A percentile compares a stretch with the other conserved stretches of the same genome.
phyloP scores from a whole-genome alignment of 2,113 vertebrate genomes.

The Carlito syrichta region DNA sequence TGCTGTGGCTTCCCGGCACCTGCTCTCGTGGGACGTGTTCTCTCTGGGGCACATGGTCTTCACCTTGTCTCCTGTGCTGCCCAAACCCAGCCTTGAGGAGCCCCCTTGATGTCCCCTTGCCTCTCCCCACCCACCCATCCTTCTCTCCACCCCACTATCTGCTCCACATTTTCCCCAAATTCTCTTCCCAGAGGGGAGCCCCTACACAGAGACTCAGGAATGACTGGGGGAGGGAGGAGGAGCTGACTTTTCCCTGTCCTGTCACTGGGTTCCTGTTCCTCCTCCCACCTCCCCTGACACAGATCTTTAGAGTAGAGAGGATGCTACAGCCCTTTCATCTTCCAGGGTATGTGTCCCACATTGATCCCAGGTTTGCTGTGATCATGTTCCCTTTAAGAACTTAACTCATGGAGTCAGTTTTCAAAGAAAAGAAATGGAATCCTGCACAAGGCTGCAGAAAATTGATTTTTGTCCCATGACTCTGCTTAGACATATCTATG shows the following conservation, averaged over 20 bases:
- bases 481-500: not conserved
- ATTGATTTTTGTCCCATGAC: not conserved
- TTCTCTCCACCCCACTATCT: accelerated
- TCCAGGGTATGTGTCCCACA: not conserved
- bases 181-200: not conserved
- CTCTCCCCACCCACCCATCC: not conserved
- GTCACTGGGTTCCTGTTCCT: not conserved
- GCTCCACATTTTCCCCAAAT: accelerated
- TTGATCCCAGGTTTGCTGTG: not conserved
- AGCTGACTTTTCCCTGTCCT: not conserved
- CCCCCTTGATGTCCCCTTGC: accelerated
- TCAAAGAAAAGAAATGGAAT: not conserved
- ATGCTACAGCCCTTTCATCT: accelerated
- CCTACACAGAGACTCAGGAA: not conserved
- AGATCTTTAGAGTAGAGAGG: accelerated
- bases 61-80: not conserved
- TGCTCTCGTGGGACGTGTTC: accelerated
- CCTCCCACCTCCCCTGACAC: too few relatives aligned
- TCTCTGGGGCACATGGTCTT: not conserved
- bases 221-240: not conserved
- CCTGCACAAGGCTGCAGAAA: not conserved
- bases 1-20: accelerated
- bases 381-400: not conserved
- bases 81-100: not conserved
- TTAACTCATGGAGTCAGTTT: not conserved